phyloP scores from a whole-genome alignment of 1,140 invertebrate genomes.

The Drosophila truncata region DNA sequence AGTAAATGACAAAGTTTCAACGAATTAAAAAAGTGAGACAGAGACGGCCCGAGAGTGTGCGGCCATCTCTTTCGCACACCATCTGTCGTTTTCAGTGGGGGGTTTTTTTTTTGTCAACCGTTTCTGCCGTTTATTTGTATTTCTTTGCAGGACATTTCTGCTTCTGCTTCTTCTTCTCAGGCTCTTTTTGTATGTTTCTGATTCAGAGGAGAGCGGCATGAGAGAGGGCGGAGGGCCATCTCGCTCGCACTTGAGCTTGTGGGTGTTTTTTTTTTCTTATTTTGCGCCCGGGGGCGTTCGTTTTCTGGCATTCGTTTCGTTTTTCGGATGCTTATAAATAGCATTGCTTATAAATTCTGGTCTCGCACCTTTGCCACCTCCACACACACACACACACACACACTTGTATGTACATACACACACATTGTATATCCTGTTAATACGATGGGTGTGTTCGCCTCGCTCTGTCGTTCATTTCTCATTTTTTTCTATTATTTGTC shows the following conservation, averaged over 20 bases:
- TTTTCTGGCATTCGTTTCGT: conserved; percentile 35
- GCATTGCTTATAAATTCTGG: conserved; percentile 52
- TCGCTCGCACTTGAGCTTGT: conserved; percentile 17
- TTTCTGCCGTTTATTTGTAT: conserved; percentile 78
- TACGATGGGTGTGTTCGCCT: conserved; percentile 41
- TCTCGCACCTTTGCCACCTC: conserved; percentile 63
- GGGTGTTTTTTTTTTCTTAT: conserved; percentile 19
- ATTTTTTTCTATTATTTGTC: conserved; percentile 57
- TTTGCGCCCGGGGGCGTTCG: conserved; percentile 62
- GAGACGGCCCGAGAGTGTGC: background rate
- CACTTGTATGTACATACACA: background rate
- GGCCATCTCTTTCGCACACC: conserved; percentile 13
- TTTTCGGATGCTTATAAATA: conserved; percentile 62
- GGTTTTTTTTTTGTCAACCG: conserved; percentile 64
- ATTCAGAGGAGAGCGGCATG: conserved; percentile 69
- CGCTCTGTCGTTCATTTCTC: conserved; percentile 45
- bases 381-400: conserved; percentile 15
- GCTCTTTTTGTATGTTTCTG: conserved; percentile 42
- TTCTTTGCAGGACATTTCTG: conserved; percentile 70
- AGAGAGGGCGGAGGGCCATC: conserved; percentile 2
- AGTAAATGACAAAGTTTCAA: conserved; percentile 82
- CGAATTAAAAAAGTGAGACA: conserved; percentile 50
- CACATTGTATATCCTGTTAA: conserved; percentile 24
- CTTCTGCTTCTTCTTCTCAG: conserved; percentile 14
- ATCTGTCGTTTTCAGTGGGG: conserved; percentile 54